Percentiles rank a stretch among this genome's conserved stretches.
These are phyloP conservation scores for Acanthosepion esculentum DNA, from an alignment of 2,888 invertebrate species.

Conservation along the genomic window DNA sequence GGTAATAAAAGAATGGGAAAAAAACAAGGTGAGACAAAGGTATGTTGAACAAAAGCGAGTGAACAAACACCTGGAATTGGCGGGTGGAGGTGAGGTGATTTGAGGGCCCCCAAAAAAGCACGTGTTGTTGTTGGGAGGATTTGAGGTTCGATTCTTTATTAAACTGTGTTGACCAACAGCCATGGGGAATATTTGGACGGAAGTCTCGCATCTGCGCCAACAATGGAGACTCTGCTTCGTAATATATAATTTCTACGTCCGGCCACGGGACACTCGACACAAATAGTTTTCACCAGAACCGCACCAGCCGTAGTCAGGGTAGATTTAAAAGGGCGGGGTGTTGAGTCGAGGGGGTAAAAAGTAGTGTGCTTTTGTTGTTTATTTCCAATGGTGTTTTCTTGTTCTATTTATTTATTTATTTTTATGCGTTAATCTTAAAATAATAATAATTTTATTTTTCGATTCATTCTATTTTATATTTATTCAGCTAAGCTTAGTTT, in stretches of 20 bases:
- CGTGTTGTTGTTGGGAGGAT: conserved; percentile 18
- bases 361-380: neutral
- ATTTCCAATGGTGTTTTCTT: neutral
- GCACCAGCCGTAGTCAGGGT: neutral
- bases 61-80: neutral
- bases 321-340: neutral
- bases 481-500: no score
- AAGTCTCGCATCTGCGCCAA: neutral
- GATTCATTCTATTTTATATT: no score
- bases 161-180: neutral
- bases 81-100: neutral
- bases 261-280: neutral
- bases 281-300: neutral
- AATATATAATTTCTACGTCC: neutral
- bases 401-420: no score
- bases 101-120: neutral
- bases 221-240: neutral
- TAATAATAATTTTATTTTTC: no score
- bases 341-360: neutral
- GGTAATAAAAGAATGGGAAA: neutral
- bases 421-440: no score
- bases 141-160: neutral
- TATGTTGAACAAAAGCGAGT: neutral
- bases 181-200: neutral
- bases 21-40: neutral